phyloP scores from a whole-genome alignment of 2,113 vertebrate species.

The Nothocercus julius region DNA sequence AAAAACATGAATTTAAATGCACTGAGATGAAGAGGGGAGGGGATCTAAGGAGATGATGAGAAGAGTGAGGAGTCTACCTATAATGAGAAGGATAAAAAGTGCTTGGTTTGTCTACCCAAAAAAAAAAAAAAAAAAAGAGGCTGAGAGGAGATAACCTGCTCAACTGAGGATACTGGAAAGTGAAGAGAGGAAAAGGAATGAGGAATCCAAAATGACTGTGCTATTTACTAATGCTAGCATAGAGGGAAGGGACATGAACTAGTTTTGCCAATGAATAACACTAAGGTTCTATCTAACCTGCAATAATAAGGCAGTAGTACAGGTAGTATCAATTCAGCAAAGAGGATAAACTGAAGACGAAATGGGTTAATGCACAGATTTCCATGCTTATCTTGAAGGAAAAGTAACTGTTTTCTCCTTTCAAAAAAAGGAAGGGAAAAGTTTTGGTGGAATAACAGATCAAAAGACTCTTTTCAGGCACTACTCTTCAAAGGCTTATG shows the following conservation, averaged over 20 bases:
- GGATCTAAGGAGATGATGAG: background rate
- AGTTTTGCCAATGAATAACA: background rate
- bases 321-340: background rate
- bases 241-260: background rate
- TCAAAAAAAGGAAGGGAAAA: background rate
- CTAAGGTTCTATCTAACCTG: background rate
- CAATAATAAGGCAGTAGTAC: background rate
- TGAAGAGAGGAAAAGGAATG: background rate
- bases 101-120: background rate
- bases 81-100: background rate
- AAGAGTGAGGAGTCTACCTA: background rate
- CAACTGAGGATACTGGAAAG: background rate
- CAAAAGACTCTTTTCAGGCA: background rate
- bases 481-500: background rate
- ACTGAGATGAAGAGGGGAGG: background rate
- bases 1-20: background rate
- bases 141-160: background rate
- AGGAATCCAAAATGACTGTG: background rate
- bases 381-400: background rate
- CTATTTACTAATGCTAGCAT: background rate
- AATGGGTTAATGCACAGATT: background rate
- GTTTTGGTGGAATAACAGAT: background rate
- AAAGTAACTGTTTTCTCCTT: background rate
- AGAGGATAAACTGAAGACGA: background rate
- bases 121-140: background rate